Percentiles rank a stretch among this genome's conserved stretches.
phyloP scores from a whole-genome alignment of 2,113 vertebrate genomes.

The Lathamus discolor region DNA sequence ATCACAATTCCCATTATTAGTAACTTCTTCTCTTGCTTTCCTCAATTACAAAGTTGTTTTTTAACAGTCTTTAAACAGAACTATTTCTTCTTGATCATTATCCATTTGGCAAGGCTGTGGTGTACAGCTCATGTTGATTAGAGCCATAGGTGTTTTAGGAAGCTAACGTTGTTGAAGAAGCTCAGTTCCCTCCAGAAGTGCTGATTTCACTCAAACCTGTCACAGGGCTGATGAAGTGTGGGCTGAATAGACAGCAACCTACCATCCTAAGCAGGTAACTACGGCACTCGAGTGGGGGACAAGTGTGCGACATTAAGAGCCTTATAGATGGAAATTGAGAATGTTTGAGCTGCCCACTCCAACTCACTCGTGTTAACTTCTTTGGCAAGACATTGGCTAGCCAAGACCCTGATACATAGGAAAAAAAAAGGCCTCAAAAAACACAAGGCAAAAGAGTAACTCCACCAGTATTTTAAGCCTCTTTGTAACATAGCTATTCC shows the following conservation, averaged over 20 bases:
- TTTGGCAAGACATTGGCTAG: neutral
- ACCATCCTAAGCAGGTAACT: neutral
- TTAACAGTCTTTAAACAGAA: neutral
- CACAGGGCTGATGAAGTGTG: rapidly evolving
- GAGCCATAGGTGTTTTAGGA: neutral
- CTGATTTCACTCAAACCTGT: neutral
- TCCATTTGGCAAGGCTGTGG: neutral
- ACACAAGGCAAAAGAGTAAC: neutral
- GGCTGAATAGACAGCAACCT: neutral
- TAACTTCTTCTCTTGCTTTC: neutral
- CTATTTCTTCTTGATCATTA: neutral
- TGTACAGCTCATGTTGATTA: rapidly evolving
- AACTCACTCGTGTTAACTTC: neutral
- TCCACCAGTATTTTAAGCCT: neutral
- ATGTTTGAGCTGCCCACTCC: neutral
- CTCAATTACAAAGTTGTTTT: neutral
- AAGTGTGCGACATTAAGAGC: neutral
- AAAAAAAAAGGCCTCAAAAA: neutral
- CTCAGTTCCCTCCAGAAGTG: neutral
- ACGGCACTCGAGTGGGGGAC: no score
- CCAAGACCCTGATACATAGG: neutral
- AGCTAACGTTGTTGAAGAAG: neutral
- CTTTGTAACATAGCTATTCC: neutral
- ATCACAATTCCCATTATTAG: neutral
- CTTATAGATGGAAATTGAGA: neutral